Evolutionary conservation across 2,888 invertebrate genomes (phyloP).

Genomic region (Athetis lepigone): DNA sequence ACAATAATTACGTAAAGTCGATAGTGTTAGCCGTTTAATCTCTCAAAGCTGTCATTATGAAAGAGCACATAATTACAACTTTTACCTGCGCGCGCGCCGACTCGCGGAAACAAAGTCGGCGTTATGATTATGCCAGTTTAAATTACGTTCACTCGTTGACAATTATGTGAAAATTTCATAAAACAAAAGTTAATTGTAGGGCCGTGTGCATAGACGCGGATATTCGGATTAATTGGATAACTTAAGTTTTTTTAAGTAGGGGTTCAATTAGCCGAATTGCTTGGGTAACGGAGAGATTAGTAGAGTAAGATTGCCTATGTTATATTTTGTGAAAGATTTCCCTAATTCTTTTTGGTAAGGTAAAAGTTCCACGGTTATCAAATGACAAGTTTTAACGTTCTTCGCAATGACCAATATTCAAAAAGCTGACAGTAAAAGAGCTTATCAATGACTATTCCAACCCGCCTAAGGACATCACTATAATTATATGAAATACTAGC

Average conservation of each 20-base stretch:
- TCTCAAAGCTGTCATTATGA: conserved; percentile 49
- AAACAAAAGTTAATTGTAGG: conserved; percentile 58
- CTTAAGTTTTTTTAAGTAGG: conserved; percentile 1
- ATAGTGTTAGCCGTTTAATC: conserved; percentile 47
- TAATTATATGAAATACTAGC: no score
- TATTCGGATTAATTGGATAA: conserved; percentile 20
- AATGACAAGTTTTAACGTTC: no score
- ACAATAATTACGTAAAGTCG: conserved; percentile 47
- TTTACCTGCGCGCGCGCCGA: conserved; percentile 58
- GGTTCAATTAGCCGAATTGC: conserved; percentile 1
- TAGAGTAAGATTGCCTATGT: no score
- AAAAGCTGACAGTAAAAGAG: no score
- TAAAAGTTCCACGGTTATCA: no score
- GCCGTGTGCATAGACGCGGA: conserved; percentile 37
- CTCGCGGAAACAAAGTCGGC: conserved; percentile 55
- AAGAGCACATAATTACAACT: conserved; percentile 60
- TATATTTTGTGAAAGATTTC: no score
- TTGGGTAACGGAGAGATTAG: not conserved
- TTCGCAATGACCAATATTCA: no score
- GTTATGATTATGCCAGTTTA: conserved; percentile 56
- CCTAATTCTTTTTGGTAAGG: no score
- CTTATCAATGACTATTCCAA: no score
- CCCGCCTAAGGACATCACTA: no score
- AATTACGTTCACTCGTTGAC: conserved; percentile 60
- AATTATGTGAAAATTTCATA: conserved; percentile 61